Evolutionary conservation across 1,140 invertebrate species (phyloP).

Genomic region (Listronotus oregonensis): DNA sequence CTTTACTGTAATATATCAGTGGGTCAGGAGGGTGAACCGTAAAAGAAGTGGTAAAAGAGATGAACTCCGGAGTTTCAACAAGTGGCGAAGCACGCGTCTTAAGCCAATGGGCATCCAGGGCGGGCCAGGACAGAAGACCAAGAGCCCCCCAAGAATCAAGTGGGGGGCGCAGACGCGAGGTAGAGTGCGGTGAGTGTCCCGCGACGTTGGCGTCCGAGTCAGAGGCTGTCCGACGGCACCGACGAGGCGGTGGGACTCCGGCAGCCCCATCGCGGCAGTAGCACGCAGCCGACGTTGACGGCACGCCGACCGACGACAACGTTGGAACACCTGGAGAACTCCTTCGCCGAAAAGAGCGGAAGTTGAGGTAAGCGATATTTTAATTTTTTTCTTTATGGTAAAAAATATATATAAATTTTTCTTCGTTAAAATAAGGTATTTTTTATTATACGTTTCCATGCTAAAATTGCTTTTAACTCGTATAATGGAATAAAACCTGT

Average conservation of each 20-base stretch:
- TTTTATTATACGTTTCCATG: no score
- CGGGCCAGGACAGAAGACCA: conserved; percentile 16
- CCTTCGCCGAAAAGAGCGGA: not conserved
- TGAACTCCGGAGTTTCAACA: conserved; percentile 28
- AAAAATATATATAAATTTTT: no score
- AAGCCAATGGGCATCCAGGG: conserved; percentile 26
- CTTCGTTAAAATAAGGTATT: no score
- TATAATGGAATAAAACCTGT: no score
- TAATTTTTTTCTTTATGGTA: no score
- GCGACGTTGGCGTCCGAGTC: conserved; percentile 32
- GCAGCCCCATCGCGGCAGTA: conserved; percentile 30
- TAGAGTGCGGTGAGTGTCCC: conserved; percentile 24
- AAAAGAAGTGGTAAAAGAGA: conserved; percentile 28
- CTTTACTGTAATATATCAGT: conserved; percentile 28
- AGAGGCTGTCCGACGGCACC: conserved; percentile 30
- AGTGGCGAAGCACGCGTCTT: conserved; percentile 27
- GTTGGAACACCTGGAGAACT: conserved; percentile 14
- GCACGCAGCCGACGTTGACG: conserved; percentile 25
- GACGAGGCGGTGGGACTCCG: conserved; percentile 35
- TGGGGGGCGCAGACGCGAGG: conserved; percentile 33
- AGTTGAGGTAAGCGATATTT: conserved; percentile 8
- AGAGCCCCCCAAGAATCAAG: conserved; percentile 18
- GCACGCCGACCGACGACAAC: conserved; percentile 12
- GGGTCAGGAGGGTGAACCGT: conserved; percentile 32
- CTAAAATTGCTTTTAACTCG: no score